These are phyloP conservation scores for Plecturocebus donacophilus DNA, from an alignment of 2,113 vertebrate genomes.

Conservation along the genomic window DNA sequence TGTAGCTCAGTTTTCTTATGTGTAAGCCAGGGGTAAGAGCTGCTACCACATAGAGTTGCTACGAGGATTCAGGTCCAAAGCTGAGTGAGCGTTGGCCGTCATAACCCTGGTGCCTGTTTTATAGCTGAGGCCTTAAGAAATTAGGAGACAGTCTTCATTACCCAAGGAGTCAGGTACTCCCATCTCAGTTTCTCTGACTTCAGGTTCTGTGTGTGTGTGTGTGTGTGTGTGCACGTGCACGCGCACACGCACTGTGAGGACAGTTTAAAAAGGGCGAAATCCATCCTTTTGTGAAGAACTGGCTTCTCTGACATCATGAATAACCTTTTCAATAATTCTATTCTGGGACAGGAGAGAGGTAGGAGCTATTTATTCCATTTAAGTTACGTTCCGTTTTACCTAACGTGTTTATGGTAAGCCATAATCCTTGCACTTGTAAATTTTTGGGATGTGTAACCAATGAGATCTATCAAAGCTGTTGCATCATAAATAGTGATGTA, in stretches of 20 bases:
- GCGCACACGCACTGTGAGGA: background rate
- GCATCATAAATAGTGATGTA: background rate
- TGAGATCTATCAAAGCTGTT: background rate
- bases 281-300: background rate
- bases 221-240: no score
- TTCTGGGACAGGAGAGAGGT: background rate
- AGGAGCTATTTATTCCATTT: background rate
- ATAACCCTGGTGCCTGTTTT: background rate
- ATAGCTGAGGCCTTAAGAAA: background rate
- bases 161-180: background rate
- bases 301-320: background rate
- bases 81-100: background rate
- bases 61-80: background rate
- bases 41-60: background rate
- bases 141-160: background rate
- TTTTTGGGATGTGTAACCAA: background rate
- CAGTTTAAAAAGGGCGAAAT: background rate
- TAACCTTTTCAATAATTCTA: background rate
- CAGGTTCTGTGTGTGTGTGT: background rate
- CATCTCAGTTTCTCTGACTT: background rate
- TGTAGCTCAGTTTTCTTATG: background rate
- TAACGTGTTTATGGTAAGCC: background rate
- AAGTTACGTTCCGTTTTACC: background rate
- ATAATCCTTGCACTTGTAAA: background rate
- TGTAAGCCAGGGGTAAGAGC: background rate